Base-by-base conservation (phyloP, 30 jellyfish, hydroid and myxozoan genomes). In the Cassiopea xamachana region DNA sequence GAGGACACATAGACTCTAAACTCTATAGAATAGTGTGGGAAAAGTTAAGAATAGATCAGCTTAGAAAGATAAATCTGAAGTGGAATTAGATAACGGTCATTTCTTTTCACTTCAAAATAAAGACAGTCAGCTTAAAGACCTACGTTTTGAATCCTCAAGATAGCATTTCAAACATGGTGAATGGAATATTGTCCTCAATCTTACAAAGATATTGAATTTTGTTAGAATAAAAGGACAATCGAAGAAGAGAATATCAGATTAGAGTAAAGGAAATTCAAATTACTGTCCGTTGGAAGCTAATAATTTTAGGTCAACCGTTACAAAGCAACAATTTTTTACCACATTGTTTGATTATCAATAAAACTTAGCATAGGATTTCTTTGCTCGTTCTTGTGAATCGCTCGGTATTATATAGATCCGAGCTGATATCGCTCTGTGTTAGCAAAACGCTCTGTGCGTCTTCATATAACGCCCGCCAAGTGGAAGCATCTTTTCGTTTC, bases 11-110 rank as follows among this genome's bases (percentile, higher is more conserved):
- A 64, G 74, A 71, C 7, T 71, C 80, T 71, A 48, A 78, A 51
- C 85, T 46, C 84, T 27, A 84, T 84, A 69, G 92, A 69, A 72
- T 48, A 73, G 83, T 72, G 83, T 72, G 92, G 92, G 83, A 84
- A 84, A 84, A 71, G 73, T 67, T 84, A 50, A 68, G 85, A 69
- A 72, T 71, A 70, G 48, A 72, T 69, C 92, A 70, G 92, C 92
- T 84, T 84, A 62, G 49, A 9, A 48, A 84, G 92, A 84, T 84
- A 84, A 84, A 73, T 71, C 74, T 45, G 46, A 7, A 10, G 58
- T 18, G 50, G 85, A 68, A 84, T 27, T 48, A 84, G 92, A 84
- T 84, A 84, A 72, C 86, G 92, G 64, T 84, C 68, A 19, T 50
- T 72, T 49, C 58, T 71, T 84, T 71, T 27, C 45, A 46, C 18